Conservation (phyloP, 2,113 vertebrate species). For the Prochilodus magdalenae region DNA sequence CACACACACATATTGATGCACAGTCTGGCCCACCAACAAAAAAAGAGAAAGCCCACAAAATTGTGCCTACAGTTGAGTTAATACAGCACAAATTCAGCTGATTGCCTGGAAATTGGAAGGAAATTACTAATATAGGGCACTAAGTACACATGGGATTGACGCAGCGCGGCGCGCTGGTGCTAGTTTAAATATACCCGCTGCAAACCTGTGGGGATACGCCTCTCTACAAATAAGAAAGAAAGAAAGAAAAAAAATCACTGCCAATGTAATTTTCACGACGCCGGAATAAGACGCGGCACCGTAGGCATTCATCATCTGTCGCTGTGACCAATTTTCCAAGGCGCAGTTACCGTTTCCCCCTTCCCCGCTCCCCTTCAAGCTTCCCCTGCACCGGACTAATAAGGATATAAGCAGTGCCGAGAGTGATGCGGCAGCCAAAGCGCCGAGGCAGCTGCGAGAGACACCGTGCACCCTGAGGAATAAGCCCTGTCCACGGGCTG, state of each 20-base stretch:
- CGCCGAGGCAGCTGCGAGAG: constrained; percentile 33
- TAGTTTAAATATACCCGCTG: constrained; percentile 39
- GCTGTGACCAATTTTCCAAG: constrained; percentile 44
- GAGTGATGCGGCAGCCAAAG: constrained; percentile 44
- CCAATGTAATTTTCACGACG: constrained; percentile 49
- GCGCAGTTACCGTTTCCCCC: constrained; percentile 3
- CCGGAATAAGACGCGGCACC: constrained; percentile 51
- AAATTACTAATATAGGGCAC: constrained; percentile 48
- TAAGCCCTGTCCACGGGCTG: constrained; percentile 13
- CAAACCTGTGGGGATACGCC: constrained; percentile 8
- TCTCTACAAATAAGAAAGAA: not conserved
- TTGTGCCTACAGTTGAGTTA: constrained; percentile 41
- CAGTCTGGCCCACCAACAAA: not conserved
- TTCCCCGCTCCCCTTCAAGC: constrained; percentile 20
- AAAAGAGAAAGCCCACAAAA: constrained; percentile 13
- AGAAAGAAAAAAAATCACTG: not conserved
- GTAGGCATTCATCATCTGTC: constrained; percentile 48
- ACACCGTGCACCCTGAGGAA: constrained; percentile 36
- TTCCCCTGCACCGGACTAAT: constrained; percentile 45
- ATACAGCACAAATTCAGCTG: constrained; percentile 43
- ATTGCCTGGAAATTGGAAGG: constrained; percentile 40
- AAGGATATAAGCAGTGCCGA: constrained; percentile 41
- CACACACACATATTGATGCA: constrained; percentile 13
- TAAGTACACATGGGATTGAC: constrained; percentile 46
- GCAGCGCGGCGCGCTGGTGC: constrained; percentile 14